These are phyloP conservation scores for Calycopis cecrops DNA, from an alignment of 1,140 invertebrate genomes.

Conservation along the genomic window DNA sequence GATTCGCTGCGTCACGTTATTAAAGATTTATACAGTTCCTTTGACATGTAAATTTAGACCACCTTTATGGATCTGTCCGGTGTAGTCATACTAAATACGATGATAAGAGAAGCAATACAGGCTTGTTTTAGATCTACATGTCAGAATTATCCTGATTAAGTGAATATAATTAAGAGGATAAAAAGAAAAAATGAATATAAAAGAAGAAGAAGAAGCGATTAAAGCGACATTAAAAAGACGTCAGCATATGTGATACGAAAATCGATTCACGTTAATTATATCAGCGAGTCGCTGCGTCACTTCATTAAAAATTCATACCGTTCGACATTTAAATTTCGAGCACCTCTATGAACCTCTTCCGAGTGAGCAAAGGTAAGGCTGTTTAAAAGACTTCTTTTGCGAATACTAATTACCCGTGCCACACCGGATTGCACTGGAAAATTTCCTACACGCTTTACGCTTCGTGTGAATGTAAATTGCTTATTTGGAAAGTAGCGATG, in stretches of 20 bases:
- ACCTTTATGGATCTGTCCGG: too few species aligned
- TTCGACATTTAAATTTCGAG: conserved; percentile 14
- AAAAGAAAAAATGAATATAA: too few species aligned
- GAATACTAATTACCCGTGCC: conserved; percentile 32
- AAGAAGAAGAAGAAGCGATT: too few species aligned
- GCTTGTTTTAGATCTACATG: too few species aligned
- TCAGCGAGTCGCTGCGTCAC: conserved; percentile 19
- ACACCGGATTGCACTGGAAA: not conserved
- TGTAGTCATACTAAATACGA: too few species aligned
- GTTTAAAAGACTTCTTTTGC: conserved; percentile 28
- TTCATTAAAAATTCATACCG: conserved; percentile 30
- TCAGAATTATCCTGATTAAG: too few species aligned
- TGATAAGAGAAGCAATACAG: too few species aligned
- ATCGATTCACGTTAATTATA: conserved; percentile 6
- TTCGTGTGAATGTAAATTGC: not conserved
- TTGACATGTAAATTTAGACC: conserved; percentile 4
- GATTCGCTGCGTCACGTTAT: conserved; percentile 24
- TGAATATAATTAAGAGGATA: too few species aligned
- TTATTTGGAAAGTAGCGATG: not conserved
- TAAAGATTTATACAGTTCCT: conserved; percentile 28
- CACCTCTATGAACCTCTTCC: conserved; percentile 19
- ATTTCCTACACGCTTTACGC: conserved; percentile 1
- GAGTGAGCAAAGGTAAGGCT: conserved; percentile 28
- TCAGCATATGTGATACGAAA: conserved; percentile 1
- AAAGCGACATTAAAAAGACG: too few species aligned